A percentile compares a stretch with the other conserved stretches of the same genome.
These are phyloP conservation scores for Neodon shergylaensis DNA, from an alignment of 2,113 vertebrate species.

Conservation along the genomic window DNA sequence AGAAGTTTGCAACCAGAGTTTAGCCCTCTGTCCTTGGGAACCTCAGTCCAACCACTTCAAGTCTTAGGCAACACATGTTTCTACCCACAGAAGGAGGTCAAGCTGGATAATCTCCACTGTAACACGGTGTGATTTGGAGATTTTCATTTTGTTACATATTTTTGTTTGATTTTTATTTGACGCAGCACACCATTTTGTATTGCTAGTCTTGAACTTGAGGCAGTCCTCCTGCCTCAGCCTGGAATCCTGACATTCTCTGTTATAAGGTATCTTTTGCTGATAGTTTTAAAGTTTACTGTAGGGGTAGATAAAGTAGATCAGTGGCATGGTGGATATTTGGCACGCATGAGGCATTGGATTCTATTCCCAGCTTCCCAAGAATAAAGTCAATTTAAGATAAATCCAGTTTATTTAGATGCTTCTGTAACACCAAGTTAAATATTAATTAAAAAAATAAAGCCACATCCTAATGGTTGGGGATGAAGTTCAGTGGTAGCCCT, in stretches of 20 bases:
- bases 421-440: background rate
- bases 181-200: background rate
- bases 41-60: background rate
- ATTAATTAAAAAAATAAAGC: constrained; percentile 15
- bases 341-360: background rate
- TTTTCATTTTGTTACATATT: background rate
- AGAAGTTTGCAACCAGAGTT: background rate
- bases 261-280: background rate
- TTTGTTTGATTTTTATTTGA: background rate
- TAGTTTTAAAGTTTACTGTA: background rate
- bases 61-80: background rate
- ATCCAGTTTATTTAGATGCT: background rate
- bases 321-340: background rate
- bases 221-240: background rate
- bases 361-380: background rate
- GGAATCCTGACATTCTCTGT: background rate
- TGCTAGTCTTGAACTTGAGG: background rate
- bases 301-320: background rate
- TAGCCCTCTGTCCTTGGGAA: background rate
- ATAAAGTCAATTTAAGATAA: background rate
- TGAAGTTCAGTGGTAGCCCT: background rate
- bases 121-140: background rate
- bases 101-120: background rate
- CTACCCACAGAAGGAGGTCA: background rate
- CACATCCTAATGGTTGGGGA: background rate